Evolutionary conservation across 2,797 vertebrate genomes (phyloP).

Genomic region (Catharus ustulatus): DNA sequence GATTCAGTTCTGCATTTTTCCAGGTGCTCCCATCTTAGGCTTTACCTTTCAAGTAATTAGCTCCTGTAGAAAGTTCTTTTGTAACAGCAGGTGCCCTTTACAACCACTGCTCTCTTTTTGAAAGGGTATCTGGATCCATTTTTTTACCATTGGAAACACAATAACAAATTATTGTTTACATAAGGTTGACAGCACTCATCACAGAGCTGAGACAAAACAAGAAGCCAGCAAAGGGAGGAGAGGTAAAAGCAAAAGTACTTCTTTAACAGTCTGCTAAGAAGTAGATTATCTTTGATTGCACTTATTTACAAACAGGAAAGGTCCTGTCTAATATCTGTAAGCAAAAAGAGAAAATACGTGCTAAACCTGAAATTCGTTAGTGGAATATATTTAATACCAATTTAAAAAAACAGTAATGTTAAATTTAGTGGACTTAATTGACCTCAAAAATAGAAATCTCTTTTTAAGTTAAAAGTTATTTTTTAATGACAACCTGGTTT

Average conservation of each 20-base stretch:
- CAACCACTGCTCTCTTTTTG: background rate
- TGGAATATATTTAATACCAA: background rate
- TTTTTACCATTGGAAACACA: background rate
- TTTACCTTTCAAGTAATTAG: background rate
- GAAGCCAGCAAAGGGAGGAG: background rate
- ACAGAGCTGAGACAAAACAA: background rate
- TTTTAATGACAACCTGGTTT: background rate
- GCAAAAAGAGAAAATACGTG: background rate
- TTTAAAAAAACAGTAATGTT: background rate
- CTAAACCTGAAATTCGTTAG: background rate
- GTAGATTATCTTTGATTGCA: background rate
- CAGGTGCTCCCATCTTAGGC: background rate
- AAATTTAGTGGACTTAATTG: background rate
- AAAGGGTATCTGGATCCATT: background rate
- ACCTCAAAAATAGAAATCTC: background rate
- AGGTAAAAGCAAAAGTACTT: conserved; percentile 1
- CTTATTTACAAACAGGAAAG: background rate
- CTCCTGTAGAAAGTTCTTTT: background rate
- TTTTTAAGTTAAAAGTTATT: background rate
- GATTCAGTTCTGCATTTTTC: background rate
- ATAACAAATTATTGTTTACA: background rate
- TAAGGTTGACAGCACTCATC: background rate
- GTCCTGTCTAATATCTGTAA: background rate
- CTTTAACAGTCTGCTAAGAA: background rate
- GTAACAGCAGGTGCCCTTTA: background rate